A percentile compares a stretch with the other conserved stretches of the same genome.
phyloP scores from a whole-genome alignment of 1,140 invertebrate species.

The Diprion similis region DNA sequence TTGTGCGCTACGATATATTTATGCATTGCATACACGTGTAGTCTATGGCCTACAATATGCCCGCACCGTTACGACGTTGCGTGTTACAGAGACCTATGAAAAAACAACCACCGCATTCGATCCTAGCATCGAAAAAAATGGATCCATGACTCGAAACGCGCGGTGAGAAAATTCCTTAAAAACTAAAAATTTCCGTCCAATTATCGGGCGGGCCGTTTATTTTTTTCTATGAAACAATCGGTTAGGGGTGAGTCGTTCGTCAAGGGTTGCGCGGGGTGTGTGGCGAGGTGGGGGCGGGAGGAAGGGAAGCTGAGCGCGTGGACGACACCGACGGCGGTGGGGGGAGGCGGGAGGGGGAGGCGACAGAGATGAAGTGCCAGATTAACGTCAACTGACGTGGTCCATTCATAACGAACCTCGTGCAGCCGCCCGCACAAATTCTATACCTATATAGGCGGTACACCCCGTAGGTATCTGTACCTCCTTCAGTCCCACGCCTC shows the following conservation, averaged over 20 bases:
- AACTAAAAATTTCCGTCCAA: no score
- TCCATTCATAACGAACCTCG: conserved; percentile 42
- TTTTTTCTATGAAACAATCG: conserved; percentile 15
- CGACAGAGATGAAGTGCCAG: conserved; percentile 43
- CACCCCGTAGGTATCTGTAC: no score
- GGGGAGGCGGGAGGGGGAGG: neutral
- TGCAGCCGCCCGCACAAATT: conserved; percentile 11
- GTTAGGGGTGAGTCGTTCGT: conserved; percentile 2
- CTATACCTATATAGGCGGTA: neutral
- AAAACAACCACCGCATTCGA: no score
- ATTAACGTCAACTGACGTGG: conserved; percentile 46
- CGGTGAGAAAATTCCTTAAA: no score
- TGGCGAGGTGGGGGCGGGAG: neutral
- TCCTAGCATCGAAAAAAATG: no score
- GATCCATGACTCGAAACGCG: no score
- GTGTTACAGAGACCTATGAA: no score
- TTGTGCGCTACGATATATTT: no score
- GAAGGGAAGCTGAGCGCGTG: neutral
- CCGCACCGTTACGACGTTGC: no score
- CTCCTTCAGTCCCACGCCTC: no score
- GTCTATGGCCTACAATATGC: no score
- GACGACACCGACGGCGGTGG: neutral
- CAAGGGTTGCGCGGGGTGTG: neutral
- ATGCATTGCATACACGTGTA: no score
- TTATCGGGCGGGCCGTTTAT: neutral